Conservation (phyloP, 2,888 invertebrate genomes). For the Rosalia funebris region DNA sequence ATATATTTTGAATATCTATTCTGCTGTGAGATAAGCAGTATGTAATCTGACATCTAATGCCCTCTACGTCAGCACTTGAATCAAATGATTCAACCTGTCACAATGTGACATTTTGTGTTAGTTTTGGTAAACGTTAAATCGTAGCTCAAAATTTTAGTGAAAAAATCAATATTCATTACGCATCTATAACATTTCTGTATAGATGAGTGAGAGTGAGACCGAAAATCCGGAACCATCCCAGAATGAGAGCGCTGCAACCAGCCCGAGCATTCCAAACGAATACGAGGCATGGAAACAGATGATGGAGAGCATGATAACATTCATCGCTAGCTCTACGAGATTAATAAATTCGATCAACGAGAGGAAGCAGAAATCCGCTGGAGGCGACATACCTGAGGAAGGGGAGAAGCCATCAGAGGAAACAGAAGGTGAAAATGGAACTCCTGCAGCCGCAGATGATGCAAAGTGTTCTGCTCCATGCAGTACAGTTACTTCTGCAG, state of each 20-base stretch:
- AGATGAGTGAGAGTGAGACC: neutral
- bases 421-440: neutral
- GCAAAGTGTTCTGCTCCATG: neutral
- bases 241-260: no score
- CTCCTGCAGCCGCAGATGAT: neutral
- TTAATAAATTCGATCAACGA: slow-evolving; percentile 44
- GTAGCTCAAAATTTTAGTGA: slow-evolving; percentile 13
- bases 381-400: neutral
- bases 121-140: neutral
- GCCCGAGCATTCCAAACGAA: slow-evolving; percentile 31
- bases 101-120: neutral
- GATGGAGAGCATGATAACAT: slow-evolving; percentile 50
- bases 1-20: no score
- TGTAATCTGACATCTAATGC: no score
- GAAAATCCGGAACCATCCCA: neutral
- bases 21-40: no score
- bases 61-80: neutral
- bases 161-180: neutral
- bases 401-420: neutral
- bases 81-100: neutral
- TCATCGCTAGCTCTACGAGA: slow-evolving; percentile 45
- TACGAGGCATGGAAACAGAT: slow-evolving; percentile 46
- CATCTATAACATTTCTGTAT: neutral
- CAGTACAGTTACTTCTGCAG: neutral
- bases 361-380: neutral